Evolutionary conservation across 2,888 invertebrate genomes (phyloP), one percentile per base, ranked within the genome.

Genomic region (Andrena trimmerana): DNA sequence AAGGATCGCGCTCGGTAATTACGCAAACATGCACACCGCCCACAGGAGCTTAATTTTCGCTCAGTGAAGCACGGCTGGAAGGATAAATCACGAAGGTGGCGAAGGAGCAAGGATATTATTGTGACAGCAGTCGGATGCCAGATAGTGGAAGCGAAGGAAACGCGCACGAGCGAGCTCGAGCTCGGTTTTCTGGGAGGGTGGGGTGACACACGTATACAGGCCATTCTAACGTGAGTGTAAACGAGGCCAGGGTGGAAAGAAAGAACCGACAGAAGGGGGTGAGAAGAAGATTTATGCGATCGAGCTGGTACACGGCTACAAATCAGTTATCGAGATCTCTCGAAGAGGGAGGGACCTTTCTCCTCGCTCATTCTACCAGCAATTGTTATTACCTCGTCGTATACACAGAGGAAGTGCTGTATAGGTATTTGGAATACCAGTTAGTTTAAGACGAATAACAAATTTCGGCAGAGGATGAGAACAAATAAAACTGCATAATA

Each of bases 281-380:
- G 75, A 27, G 62, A 36, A 36, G 69, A 76, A 87, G 83, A 88
- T 88, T 88, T 89, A 89, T 88, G 72, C 74, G 68, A 65, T 78
- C 20, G 72, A 59, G 78, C 42, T 42, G 50, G 72, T 73, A 81
- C 78, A 24, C n/a, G 48, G 70, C 72, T 81, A 81, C 82, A 79
- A 83, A 88, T 89, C 88, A 81, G 81, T 89, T 85, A 87, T 87
- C 71, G 66, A 63, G 52, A 59, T 68, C 72, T 50, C 31, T 27
- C n/a, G n/a, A 36, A 7, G 54, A 13, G 52, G 63, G 69, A 59
- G 20, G 27, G 68, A 13, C 29, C 50, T 52, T 76, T 48, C 70
- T 33, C 76, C 20, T 54, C 36, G n/a, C 10, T 50, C 29, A 16
- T 27, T 66, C 62, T 36, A 10, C 24, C 24, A 57, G 24, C 24